These are phyloP conservation scores for Babylonia areolata DNA, from an alignment of 1,140 invertebrate species.

Conservation along the genomic window DNA sequence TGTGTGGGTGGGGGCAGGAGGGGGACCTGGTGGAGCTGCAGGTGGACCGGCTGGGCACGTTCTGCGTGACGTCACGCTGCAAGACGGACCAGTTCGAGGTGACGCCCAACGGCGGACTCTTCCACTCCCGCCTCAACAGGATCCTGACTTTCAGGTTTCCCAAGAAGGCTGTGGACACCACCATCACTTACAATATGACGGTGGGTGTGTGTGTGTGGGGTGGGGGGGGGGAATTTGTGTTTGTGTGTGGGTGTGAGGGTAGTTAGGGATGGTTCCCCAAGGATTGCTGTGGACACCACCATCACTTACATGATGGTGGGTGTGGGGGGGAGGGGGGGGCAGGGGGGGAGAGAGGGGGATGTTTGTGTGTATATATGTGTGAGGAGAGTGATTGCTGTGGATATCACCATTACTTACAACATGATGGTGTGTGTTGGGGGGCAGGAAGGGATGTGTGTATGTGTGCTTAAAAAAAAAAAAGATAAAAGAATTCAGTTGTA, in stretches of 20 bases:
- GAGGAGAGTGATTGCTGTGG: no score
- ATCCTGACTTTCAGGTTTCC: conserved; percentile 65
- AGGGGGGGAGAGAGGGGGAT: not conserved
- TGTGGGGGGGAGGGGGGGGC: conserved; percentile 46
- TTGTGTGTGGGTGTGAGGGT: not conserved
- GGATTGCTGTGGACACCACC: no score
- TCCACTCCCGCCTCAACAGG: conserved; percentile 59
- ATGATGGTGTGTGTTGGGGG: not conserved
- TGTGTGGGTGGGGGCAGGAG: conserved; percentile 32
- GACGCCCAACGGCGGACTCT: conserved; percentile 62
- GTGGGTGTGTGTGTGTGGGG: no score
- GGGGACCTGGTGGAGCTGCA: conserved; percentile 60
- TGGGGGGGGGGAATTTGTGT: not conserved
- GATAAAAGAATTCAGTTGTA: no score
- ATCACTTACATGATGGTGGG: not conserved
- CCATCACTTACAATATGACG: conserved; percentile 58
- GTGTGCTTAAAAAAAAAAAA: no score
- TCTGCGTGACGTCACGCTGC: conserved; percentile 65
- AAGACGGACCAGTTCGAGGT: conserved; percentile 61
- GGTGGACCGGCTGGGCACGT: conserved; percentile 61
- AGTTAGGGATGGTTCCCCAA: no score
- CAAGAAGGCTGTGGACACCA: conserved; percentile 60
- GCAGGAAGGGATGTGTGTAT: not conserved
- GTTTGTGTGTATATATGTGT: not conserved
- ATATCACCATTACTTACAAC: no score